A percentile compares a stretch with the other conserved stretches of the same genome.
Evolutionary conservation across 2,888 invertebrate genomes (phyloP).

Genomic region (Tyria jacobaeae): DNA sequence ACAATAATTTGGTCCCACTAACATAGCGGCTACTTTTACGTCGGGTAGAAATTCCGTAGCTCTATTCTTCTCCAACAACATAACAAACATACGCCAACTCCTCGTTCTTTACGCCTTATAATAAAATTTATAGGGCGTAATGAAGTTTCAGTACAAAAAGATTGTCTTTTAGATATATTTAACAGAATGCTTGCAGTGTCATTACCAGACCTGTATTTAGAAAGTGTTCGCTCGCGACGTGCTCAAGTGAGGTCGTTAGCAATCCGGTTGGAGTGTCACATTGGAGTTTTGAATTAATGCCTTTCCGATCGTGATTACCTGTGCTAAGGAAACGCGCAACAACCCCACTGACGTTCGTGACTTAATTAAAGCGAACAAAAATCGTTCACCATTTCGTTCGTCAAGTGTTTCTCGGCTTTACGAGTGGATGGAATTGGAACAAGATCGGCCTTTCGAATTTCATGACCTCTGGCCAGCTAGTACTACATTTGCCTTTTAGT

Average conservation of each 20-base stretch:
- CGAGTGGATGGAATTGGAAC: slow-evolving; percentile 44
- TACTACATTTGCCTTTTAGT: background rate
- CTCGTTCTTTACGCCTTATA: no score
- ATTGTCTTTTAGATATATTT: slow-evolving; percentile 1
- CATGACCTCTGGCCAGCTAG: slow-evolving; percentile 19
- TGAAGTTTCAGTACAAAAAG: slow-evolving; percentile 8
- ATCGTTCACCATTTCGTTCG: slow-evolving; percentile 62
- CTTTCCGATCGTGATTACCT: slow-evolving; percentile 74
- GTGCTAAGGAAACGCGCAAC: slow-evolving; percentile 62
- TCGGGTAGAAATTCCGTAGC: no score
- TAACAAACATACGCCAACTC: no score
- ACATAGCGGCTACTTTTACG: no score
- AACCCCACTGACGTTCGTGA: slow-evolving; percentile 68
- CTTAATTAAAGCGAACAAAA: slow-evolving; percentile 72
- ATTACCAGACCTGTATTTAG: slow-evolving; percentile 44
- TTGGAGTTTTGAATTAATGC: slow-evolving; percentile 77
- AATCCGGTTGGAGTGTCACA: slow-evolving; percentile 60
- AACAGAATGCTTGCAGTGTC: slow-evolving; percentile 5
- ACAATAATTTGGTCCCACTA: no score
- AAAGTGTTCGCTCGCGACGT: slow-evolving; percentile 64
- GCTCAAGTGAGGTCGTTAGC: slow-evolving; percentile 69
- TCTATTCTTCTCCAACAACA: no score
- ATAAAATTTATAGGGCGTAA: background rate
- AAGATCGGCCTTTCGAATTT: slow-evolving; percentile 36
- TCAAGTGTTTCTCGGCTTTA: slow-evolving; percentile 49